A percentile compares a stretch with the other conserved stretches of the same genome.
phyloP scores from a whole-genome alignment of 1,140 invertebrate species.

The Drosophila equinoxialis region DNA sequence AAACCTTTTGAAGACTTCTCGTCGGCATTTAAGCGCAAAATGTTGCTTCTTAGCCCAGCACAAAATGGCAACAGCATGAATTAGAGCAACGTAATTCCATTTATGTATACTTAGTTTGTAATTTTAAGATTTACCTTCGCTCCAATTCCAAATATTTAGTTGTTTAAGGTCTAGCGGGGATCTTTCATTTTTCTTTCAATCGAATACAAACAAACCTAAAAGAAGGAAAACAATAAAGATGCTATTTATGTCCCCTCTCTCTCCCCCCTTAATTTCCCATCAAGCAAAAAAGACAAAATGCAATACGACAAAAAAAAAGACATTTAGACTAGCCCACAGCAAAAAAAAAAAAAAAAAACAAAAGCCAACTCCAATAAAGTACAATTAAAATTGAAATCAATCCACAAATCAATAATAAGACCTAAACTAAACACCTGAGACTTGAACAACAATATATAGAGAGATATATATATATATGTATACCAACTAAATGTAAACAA shows the following conservation, averaged over 20 bases:
- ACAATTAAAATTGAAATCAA: constrained; percentile 59
- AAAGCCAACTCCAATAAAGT: constrained; percentile 50
- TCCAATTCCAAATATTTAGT: constrained; percentile 80
- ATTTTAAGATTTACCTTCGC: constrained; percentile 66
- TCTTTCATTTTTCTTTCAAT: constrained; percentile 55
- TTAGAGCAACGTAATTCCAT: constrained; percentile 50
- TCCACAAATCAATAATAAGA: constrained; percentile 41
- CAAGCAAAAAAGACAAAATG: constrained; percentile 21
- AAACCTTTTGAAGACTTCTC: constrained; percentile 60
- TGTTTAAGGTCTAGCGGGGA: constrained; percentile 47
- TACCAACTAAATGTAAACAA: constrained; percentile 21
- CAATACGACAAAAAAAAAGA: constrained; percentile 37
- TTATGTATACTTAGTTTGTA: constrained; percentile 52
- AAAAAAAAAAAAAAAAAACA: constrained; percentile 21
- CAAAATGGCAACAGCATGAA: constrained; percentile 31
- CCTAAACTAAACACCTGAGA: constrained; percentile 66
- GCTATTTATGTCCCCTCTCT: constrained; percentile 43
- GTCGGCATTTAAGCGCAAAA: constrained; percentile 52
- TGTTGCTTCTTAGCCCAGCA: constrained; percentile 15
- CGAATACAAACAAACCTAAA: constrained; percentile 2
- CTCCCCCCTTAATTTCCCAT: not conserved
- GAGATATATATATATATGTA: not conserved
- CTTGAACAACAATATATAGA: constrained; percentile 40
- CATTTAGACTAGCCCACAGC: constrained; percentile 45
- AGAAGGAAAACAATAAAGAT: constrained; percentile 9